phyloP scores from a whole-genome alignment of 2,888 invertebrate genomes.

The Helleia helle region DNA sequence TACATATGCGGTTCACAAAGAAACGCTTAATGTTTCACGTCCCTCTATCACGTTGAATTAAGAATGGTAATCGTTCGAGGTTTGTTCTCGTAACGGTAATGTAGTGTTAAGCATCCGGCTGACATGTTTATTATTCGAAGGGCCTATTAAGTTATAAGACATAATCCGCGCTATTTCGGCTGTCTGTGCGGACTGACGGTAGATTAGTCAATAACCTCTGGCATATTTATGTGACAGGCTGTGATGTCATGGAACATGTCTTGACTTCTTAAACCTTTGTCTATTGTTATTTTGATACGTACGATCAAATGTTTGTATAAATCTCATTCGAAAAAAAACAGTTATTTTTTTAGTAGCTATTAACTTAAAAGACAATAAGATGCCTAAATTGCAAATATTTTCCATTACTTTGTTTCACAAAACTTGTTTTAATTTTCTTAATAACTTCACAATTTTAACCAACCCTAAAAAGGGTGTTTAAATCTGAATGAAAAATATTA shows the following conservation, averaged over 20 bases:
- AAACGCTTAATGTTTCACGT: too few relatives aligned
- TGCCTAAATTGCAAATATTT: too few relatives aligned
- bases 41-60: background rate
- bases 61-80: slow-evolving; percentile 8
- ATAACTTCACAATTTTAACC: too few relatives aligned
- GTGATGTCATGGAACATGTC: slow-evolving; percentile 13
- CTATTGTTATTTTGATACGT: slow-evolving; percentile 13
- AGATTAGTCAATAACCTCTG: slow-evolving; percentile 41
- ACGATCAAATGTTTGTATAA: background rate
- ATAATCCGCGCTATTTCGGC: slow-evolving; percentile 62
- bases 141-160: slow-evolving; percentile 67
- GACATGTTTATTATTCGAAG: slow-evolving; percentile 71
- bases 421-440: too few relatives aligned
- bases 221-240: slow-evolving; percentile 38
- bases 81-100: slow-evolving; percentile 30
- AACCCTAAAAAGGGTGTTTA: too few relatives aligned
- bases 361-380: too few relatives aligned
- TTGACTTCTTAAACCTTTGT: slow-evolving; percentile 15
- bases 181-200: slow-evolving; percentile 33
- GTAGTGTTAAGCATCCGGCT: slow-evolving; percentile 55
- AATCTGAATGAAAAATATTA: too few relatives aligned
- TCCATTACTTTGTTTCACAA: too few relatives aligned
- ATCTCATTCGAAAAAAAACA: too few relatives aligned
- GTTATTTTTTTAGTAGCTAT: too few relatives aligned
- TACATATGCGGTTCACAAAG: background rate